phyloP scores from a whole-genome alignment of 2,113 vertebrate genomes.

The Barnardius zonarius region DNA sequence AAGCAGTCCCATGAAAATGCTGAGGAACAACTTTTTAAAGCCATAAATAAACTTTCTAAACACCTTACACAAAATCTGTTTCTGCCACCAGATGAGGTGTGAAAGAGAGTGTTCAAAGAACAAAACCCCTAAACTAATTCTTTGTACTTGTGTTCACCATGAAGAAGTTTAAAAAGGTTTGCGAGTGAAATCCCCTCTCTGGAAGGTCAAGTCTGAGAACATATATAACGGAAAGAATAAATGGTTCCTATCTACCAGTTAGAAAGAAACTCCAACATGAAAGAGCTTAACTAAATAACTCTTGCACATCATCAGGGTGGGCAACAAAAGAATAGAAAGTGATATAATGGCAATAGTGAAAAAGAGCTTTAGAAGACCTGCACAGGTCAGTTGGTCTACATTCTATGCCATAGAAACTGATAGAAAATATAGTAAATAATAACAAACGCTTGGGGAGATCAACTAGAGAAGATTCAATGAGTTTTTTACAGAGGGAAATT shows the following conservation, averaged over 20 bases:
- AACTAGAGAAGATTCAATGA: neutral
- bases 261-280: neutral
- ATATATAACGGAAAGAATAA: neutral
- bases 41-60: neutral
- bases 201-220: conserved; percentile 7
- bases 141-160: neutral
- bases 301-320: neutral
- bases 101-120: neutral
- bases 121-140: neutral
- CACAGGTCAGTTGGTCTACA: neutral
- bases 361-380: neutral
- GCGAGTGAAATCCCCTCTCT: neutral
- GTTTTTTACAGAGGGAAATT: neutral
- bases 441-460: neutral
- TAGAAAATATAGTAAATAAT: conserved; percentile 9
- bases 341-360: neutral
- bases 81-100: neutral
- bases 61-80: neutral
- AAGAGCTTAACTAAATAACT: conserved; percentile 5
- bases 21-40: neutral
- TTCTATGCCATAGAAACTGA: neutral
- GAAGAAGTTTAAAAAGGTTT: neutral
- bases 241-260: neutral
- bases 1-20: neutral
- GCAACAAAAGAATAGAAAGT: neutral